Base-by-base conservation (phyloP, 2,888 invertebrate species). In the Tineola bisselliella region DNA sequence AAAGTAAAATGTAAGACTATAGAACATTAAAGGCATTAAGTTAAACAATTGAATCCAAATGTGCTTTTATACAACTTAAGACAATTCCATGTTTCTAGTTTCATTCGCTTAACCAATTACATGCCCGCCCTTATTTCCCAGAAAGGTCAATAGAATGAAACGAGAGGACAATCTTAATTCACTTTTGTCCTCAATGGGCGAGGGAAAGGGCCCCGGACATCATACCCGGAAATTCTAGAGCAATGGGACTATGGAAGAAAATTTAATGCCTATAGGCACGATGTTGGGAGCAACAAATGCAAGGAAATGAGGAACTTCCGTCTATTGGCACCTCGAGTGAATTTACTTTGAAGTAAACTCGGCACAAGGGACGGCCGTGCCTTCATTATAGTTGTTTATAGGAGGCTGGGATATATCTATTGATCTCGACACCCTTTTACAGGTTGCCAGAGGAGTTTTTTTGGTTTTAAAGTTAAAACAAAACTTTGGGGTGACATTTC, bases 231-330 rank as follows among this genome's bases (percentile, higher is more conserved):
- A 74, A 74, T 71, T 65, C 70, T 64, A 64, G 68, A 66, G 71
- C 70, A 72, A 78, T 70, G 72, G 75, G 68, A 66, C 64, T 38
- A 43, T 43, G 72, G 71, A 77, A 76, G 75, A 79, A 80, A 81
- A 80, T 79, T 76, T 81, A 79, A 79, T 79, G 77, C 75, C 70
- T 72, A 73, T 71, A 18, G 43, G 43, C 18, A 43, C 59, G 43
- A 59, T 44, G 19, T 59, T 18, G 17, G 54, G 54, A 17, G 18
- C 25, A 25, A 81, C 81, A 82, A 82, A 79, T 80, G 76, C 71
- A 75, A 75, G 83, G 82, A 84, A 83, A 84, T 83, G 81, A 82
- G 81, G 79, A 72, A 76, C 81, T 81, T 83, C 83, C 83, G 73
- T 69, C 75, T 73, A 81, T 81, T 72, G 78, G 75, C 79, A 79